Percentiles rank a stretch among this genome's conserved stretches.
phyloP scores from a whole-genome alignment of 2,797 vertebrate genomes.

The Buceros bicornis region DNA sequence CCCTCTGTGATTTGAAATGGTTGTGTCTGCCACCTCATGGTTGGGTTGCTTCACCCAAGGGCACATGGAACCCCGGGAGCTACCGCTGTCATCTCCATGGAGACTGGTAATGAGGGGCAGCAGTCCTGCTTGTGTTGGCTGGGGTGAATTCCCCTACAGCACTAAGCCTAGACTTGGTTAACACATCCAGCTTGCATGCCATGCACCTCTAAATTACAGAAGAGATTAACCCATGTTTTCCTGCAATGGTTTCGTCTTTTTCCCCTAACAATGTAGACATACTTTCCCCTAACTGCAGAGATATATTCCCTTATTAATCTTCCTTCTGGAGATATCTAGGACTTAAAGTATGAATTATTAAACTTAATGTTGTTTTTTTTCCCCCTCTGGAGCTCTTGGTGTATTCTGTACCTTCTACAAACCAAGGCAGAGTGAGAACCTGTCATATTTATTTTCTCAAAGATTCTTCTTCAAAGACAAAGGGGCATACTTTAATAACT shows the following conservation, averaged over 20 bases:
- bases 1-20: background rate
- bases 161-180: background rate
- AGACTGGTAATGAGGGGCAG: background rate
- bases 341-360: background rate
- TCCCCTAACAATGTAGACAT: background rate
- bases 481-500: background rate
- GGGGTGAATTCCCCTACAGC: background rate
- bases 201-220: background rate
- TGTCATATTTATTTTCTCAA: background rate
- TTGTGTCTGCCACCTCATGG: background rate
- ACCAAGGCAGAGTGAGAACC: background rate
- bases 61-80: background rate
- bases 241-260: background rate
- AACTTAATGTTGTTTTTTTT: background rate
- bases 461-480: background rate
- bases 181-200: background rate
- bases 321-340: background rate
- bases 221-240: background rate
- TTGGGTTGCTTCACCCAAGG: background rate
- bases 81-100: background rate
- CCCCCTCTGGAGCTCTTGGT: background rate
- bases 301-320: background rate
- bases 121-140: background rate
- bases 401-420: background rate
- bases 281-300: no score